Conservation (phyloP, 2,113 vertebrate genomes). For the Poecilia latipinna region DNA sequence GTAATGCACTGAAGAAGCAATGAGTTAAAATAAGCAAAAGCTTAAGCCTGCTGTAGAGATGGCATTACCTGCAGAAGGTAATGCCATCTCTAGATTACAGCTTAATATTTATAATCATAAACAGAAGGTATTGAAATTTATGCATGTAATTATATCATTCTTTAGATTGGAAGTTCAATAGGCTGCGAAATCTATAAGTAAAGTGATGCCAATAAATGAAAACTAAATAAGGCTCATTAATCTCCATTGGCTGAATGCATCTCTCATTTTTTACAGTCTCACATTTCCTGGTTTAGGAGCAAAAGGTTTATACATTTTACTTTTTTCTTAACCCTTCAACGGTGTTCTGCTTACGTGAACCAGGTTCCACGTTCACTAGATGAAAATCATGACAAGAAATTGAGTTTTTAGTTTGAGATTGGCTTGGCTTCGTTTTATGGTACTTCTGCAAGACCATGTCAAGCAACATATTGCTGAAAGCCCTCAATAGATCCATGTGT, state of each 20-base stretch:
- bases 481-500: background rate
- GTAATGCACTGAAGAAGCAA: background rate
- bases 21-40: background rate
- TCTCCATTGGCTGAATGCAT: conserved; percentile 27
- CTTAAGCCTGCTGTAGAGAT: background rate
- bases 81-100: background rate
- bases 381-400: background rate
- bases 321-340: conserved; percentile 15
- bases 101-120: background rate
- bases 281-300: conserved; percentile 37
- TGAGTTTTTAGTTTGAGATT: background rate
- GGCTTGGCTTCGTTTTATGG: background rate
- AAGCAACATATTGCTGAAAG: background rate
- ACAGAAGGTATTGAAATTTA: background rate
- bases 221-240: conserved; percentile 30
- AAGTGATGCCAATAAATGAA: background rate
- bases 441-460: background rate
- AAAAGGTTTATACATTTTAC: conserved; percentile 33
- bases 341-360: background rate
- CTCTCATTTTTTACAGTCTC: conserved; percentile 31
- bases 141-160: background rate
- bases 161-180: background rate
- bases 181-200: background rate
- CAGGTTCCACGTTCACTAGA: background rate
- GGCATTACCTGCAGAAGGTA: background rate